phyloP scores from a whole-genome alignment of 2,888 invertebrate genomes.

The Thereva nobilitata region DNA sequence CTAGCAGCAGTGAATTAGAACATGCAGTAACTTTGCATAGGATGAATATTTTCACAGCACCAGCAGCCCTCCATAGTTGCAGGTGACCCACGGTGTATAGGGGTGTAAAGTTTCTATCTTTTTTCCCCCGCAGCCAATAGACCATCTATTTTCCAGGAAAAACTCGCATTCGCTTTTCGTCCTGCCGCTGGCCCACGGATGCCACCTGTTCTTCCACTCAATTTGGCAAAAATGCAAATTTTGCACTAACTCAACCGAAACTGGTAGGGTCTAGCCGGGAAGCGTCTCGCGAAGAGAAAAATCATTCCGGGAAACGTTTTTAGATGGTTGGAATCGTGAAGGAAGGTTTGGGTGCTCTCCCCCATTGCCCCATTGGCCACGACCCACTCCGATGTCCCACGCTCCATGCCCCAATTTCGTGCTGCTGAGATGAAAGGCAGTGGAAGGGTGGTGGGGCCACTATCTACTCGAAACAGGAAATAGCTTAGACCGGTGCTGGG shows the following conservation, averaged over 20 bases:
- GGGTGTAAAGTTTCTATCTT: too few species aligned
- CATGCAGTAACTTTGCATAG: too few species aligned
- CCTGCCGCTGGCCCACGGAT: background rate
- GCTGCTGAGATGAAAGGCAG: too few species aligned
- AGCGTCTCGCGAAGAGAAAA: conserved; percentile 10
- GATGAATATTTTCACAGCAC: too few species aligned
- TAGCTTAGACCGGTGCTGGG: conserved; percentile 8
- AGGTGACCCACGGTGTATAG: too few species aligned
- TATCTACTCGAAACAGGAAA: background rate
- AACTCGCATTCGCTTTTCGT: too few species aligned
- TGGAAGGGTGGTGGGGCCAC: too few species aligned
- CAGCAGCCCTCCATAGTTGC: too few species aligned
- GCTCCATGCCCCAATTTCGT: too few species aligned
- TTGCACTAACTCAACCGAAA: conserved; percentile 37
- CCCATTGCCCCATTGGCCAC: background rate
- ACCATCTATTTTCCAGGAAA: too few species aligned
- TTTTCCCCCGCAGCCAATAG: too few species aligned
- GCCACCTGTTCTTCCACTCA: conserved; percentile 32
- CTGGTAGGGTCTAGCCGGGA: conserved; percentile 7
- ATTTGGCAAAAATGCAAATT: conserved; percentile 39
- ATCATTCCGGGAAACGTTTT: conserved; percentile 21
- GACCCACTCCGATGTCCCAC: background rate
- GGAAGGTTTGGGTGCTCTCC: background rate
- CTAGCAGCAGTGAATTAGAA: too few species aligned
- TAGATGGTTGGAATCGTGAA: conserved; percentile 1